phyloP scores from a whole-genome alignment of 2,113 vertebrate genomes.

The Platichthys stellatus region DNA sequence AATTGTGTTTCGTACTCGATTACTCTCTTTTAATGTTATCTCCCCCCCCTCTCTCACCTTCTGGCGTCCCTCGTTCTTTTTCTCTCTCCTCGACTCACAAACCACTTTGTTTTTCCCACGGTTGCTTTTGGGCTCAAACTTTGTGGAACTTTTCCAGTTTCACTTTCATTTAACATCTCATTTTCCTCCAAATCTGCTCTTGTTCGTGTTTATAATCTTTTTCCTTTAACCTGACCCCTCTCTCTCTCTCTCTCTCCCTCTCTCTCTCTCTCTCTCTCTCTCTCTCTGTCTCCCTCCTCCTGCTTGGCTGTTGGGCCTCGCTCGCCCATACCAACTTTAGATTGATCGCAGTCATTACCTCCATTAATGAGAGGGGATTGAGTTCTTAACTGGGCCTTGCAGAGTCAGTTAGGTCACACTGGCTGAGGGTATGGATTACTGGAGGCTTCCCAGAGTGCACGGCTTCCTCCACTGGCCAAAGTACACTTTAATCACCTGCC shows the following conservation, averaged over 20 bases:
- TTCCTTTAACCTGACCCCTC: slow-evolving; percentile 32
- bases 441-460: slow-evolving; percentile 65
- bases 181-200: slow-evolving; percentile 8
- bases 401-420: slow-evolving; percentile 71
- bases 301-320: slow-evolving; percentile 34
- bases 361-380: slow-evolving; percentile 82
- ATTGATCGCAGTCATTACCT: slow-evolving; percentile 84
- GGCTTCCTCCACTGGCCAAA: slow-evolving; percentile 63
- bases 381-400: slow-evolving; percentile 75
- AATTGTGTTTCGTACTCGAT: slow-evolving; percentile 52
- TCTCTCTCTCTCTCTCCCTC: slow-evolving; percentile 12
- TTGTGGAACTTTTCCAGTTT: slow-evolving; percentile 8
- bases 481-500: slow-evolving; percentile 78
- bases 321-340: slow-evolving; percentile 64
- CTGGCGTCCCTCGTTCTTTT: slow-evolving; percentile 3
- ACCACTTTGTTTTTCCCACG: not conserved
- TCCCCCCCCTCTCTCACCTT: slow-evolving; percentile 27
- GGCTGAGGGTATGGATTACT: slow-evolving; percentile 74
- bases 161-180: slow-evolving; percentile 55
- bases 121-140: slow-evolving; percentile 8
- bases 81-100: not conserved
- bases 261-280: slow-evolving; percentile 1
- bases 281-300: slow-evolving; percentile 23
- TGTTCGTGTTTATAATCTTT: slow-evolving; percentile 11
- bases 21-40: slow-evolving; percentile 55